Evolutionary conservation across 2,797 vertebrate species (phyloP).

Genomic region (Bovichtus variegatus): DNA sequence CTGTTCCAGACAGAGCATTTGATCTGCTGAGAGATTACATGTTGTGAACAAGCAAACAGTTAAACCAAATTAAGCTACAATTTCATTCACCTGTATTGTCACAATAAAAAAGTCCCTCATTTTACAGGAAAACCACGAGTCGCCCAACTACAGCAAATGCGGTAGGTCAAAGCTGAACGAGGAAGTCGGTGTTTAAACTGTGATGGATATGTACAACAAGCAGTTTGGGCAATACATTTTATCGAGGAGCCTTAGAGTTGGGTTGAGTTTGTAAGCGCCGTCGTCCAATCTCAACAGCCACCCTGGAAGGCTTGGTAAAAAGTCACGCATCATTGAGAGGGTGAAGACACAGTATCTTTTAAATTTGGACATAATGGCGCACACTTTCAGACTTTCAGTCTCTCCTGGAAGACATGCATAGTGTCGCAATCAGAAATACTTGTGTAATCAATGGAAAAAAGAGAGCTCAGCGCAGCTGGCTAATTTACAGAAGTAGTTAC

Average conservation of each 20-base stretch:
- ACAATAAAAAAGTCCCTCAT: background rate
- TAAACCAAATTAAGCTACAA: background rate
- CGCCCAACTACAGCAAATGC: background rate
- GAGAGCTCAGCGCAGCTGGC: background rate
- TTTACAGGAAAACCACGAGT: background rate
- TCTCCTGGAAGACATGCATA: background rate
- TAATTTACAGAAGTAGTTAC: background rate
- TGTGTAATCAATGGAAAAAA: background rate
- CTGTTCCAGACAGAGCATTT: background rate
- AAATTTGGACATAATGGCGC: background rate
- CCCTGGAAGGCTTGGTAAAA: background rate
- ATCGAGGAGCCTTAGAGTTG: background rate
- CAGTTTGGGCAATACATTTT: too few relatives aligned
- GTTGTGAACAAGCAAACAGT: background rate
- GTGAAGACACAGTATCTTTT: background rate
- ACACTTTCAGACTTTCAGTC: background rate
- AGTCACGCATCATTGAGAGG: background rate
- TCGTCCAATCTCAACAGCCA: background rate
- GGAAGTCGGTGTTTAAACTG: background rate
- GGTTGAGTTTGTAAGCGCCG: background rate
- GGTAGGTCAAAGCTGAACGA: background rate
- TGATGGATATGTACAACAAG: background rate
- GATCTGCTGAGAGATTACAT: background rate
- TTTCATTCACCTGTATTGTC: background rate
- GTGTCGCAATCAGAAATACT: background rate